Evolutionary conservation across 2,797 vertebrate genomes (phyloP).

Genomic region (Neomorphus geoffroyi): DNA sequence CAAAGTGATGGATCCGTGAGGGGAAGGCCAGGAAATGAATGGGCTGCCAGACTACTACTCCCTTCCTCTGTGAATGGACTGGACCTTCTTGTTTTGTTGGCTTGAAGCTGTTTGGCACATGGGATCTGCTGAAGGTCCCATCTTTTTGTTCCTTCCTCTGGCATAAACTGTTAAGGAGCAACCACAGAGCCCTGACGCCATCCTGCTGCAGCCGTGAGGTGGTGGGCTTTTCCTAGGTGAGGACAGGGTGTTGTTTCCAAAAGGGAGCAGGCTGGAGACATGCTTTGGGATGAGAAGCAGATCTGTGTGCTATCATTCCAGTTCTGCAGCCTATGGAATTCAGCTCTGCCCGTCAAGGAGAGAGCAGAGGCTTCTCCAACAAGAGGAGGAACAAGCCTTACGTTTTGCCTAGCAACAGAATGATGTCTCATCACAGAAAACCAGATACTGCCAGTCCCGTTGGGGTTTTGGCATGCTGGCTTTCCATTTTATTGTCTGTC

Average conservation of each 20-base stretch:
- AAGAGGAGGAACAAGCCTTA: background rate
- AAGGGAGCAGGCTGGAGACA: constrained; percentile 19
- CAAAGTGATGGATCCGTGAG: background rate
- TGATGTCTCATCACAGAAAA: background rate
- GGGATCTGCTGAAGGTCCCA: background rate
- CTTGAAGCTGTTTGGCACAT: background rate
- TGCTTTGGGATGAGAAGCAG: constrained; percentile 47
- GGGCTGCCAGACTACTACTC: background rate
- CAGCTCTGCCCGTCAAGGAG: constrained; percentile 43
- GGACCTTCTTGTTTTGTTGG: background rate
- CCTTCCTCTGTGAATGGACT: background rate
- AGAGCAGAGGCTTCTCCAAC: constrained; percentile 38
- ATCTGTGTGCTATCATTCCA: constrained; percentile 35
- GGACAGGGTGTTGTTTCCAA: constrained; percentile 1
- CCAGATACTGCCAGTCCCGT: background rate
- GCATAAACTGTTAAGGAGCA: background rate
- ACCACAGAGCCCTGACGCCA: background rate
- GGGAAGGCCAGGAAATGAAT: background rate
- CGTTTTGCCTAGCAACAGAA: constrained; percentile 49
- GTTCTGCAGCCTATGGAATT: constrained; percentile 26
- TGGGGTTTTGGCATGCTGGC: background rate
- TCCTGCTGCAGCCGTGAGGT: background rate
- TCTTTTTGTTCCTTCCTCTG: background rate
- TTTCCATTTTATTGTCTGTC: background rate
- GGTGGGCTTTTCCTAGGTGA: background rate